A percentile compares a stretch with the other conserved stretches of the same genome.
Evolutionary conservation across 2,888 invertebrate species (phyloP).

Genomic region (Tetragonisca angustula): DNA sequence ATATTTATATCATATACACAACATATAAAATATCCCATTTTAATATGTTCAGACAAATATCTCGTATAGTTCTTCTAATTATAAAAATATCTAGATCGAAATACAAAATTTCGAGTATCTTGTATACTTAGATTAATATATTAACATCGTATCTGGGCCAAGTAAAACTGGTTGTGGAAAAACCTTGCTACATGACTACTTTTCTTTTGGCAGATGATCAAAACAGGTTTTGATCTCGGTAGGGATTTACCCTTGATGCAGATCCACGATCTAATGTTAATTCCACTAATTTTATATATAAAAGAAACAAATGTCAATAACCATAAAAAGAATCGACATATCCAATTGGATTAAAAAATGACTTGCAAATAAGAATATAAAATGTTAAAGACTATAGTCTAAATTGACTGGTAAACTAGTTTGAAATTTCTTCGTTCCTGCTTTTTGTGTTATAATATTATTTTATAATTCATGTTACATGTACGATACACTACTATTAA

Average conservation of each 20-base stretch:
- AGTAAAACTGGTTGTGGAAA: slow-evolving; percentile 75
- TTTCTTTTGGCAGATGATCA: slow-evolving; percentile 70
- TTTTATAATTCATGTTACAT: no score
- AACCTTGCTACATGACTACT: slow-evolving; percentile 63
- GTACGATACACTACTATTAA: not conserved
- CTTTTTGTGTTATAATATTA: not conserved
- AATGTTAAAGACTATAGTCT: not conserved
- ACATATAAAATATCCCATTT: no score
- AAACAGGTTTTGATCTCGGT: slow-evolving; percentile 61
- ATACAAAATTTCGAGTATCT: slow-evolving; percentile 31
- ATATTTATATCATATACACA: no score
- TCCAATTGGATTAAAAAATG: not conserved
- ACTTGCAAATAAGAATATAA: not conserved
- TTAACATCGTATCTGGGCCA: slow-evolving; percentile 70
- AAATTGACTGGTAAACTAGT: not conserved
- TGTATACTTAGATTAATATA: slow-evolving; percentile 37
- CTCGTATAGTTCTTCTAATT: not conserved
- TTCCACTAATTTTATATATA: slow-evolving; percentile 32
- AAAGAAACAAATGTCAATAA: not conserved
- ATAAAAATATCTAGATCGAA: not conserved
- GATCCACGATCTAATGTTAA: slow-evolving; percentile 64
- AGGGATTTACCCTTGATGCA: slow-evolving; percentile 46
- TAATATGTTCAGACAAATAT: no score
- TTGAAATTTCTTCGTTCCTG: not conserved
- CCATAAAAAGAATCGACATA: not conserved